Conservation (phyloP, 2,113 vertebrate species). For the Scytalopus superciliaris region DNA sequence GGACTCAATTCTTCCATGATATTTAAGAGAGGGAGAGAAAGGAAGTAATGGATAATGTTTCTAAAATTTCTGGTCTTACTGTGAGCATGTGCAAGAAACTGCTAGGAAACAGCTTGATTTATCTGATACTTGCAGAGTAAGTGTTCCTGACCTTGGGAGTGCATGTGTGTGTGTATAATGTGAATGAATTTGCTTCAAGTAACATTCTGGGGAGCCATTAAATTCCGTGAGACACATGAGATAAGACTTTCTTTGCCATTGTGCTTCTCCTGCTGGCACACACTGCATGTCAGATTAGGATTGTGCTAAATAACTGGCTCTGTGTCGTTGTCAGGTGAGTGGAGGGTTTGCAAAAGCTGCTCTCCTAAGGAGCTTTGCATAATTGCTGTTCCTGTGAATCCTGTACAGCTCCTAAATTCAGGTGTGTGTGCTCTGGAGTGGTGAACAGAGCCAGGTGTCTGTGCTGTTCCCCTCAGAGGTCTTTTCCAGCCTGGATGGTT, state of each 20-base stretch:
- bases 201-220: background rate
- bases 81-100: background rate
- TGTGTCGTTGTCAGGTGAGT: background rate
- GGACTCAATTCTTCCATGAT: background rate
- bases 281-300: background rate
- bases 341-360: background rate
- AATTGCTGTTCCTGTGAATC: background rate
- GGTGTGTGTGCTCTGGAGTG: background rate
- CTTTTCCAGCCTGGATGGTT: background rate
- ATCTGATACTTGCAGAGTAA: background rate
- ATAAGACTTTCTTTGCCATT: background rate
- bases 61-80: background rate
- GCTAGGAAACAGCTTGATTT: background rate
- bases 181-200: background rate
- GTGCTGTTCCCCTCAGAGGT: background rate
- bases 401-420: background rate
- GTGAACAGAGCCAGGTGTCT: background rate
- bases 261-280: background rate
- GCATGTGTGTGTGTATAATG: background rate
- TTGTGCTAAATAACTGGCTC: background rate
- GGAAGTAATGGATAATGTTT: background rate
- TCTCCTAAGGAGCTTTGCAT: background rate
- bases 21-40: background rate
- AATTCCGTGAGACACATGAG: background rate
- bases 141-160: background rate